These are phyloP conservation scores for Hestina assimilis DNA, from an alignment of 1,140 invertebrate species.

Conservation along the genomic window DNA sequence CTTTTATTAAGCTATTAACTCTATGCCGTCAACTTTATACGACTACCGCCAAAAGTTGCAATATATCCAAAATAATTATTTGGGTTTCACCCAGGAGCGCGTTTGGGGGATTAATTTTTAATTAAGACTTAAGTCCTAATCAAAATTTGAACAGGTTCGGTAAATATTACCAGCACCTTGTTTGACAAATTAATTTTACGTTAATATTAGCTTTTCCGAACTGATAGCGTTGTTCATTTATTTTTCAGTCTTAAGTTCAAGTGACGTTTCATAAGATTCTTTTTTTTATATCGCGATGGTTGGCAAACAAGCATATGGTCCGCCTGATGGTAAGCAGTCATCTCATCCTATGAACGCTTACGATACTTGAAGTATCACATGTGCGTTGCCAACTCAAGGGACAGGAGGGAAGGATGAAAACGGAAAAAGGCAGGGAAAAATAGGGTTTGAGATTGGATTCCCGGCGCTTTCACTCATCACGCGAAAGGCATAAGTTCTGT, in stretches of 20 bases:
- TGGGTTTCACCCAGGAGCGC: conserved; percentile 24
- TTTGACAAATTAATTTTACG: conserved; percentile 23
- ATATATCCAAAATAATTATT: conserved; percentile 47
- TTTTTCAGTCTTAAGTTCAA: background rate
- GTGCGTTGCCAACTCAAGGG: too few relatives aligned
- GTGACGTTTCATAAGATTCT: too few relatives aligned
- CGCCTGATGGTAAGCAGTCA: too few relatives aligned
- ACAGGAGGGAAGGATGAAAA: too few relatives aligned
- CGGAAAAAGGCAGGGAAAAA: too few relatives aligned
- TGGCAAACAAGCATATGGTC: too few relatives aligned
- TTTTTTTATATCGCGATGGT: too few relatives aligned
- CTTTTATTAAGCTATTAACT: background rate
- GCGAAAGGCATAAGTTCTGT: too few relatives aligned
- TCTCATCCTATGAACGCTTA: too few relatives aligned
- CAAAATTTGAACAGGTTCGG: conserved; percentile 30
- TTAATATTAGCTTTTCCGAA: conserved; percentile 14
- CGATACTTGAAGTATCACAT: too few relatives aligned
- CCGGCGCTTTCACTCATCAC: too few relatives aligned
- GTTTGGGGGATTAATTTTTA: conserved; percentile 33
- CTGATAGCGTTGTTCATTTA: background rate
- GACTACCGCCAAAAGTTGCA: conserved; percentile 32
- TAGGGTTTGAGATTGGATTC: too few relatives aligned
- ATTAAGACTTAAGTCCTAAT: conserved; percentile 36
- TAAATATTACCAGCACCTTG: conserved; percentile 21
- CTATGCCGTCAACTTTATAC: conserved; percentile 2